Evolutionary conservation across 2,797 vertebrate genomes (phyloP), one percentile per base, ranked within the genome.

Genomic region (Halcyon chelicuti): DNA sequence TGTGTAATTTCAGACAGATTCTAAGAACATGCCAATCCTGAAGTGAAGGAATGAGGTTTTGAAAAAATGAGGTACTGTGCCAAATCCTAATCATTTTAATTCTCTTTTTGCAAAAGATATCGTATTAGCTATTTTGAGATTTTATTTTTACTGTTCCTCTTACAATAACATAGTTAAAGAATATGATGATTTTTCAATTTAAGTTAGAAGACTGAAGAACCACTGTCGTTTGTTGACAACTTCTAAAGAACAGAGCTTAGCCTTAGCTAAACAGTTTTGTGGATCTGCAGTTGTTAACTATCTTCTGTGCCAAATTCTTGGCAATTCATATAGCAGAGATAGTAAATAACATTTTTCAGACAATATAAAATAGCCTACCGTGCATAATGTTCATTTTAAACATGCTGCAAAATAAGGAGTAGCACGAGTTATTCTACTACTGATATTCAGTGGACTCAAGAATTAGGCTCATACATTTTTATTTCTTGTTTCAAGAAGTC

Each of bases 381-480:
- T 2, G 5, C 93, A 94, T 94, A 96, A 90, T 61, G 29, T 92
- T 82, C 39, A 88, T 90, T 93, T 91, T 65, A 87, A 79, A 90
- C 79, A 54, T 18, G 29, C 80, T 94, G 73, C 84, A 96, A 97
- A 97, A 88, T 85, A 85, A 92, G 79, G 12, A 95, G 90, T 67
- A 96, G 93, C 75, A 94, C 80, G 94, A 96, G 61, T 93, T 95
- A 92, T 89, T 95, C 86, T 89, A 76, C 79, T 85, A 65, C 79
- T 87, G 79, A 93, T 94, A 93, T 63, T 93, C 51, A 94, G 71
- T 85, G 75, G 91, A 94, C 86, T 93, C 81, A 25, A 80, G 92
- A 95, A 97, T 58, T 95, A 93, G 82, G 94, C 78, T 96, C 66
- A 87, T 93, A 94, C 84, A 94, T 94, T 97, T 97, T 98, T 94